Percentiles rank a stretch among this genome's conserved stretches.
phyloP scores from a whole-genome alignment of 1,140 invertebrate genomes.

The Samia ricini region DNA sequence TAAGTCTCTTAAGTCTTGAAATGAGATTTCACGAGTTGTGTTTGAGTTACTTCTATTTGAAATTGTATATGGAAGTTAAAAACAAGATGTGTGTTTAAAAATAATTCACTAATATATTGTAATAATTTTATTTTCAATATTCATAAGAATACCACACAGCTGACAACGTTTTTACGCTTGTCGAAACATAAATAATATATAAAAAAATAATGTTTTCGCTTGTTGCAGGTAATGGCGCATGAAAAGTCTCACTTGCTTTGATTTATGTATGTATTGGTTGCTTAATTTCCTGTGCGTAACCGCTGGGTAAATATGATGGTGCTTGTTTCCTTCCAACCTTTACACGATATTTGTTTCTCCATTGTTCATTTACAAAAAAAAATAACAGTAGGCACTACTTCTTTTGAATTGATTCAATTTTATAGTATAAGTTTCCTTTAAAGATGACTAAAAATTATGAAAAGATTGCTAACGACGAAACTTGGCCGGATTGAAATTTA shows the following conservation, averaged over 20 bases:
- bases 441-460: too few species aligned
- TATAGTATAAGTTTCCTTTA: too few species aligned
- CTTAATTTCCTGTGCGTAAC: conserved; percentile 37
- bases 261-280: conserved; percentile 44
- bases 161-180: neutral
- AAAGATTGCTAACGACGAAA: too few species aligned
- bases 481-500: too few species aligned
- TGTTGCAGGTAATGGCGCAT: conserved; percentile 58
- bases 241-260: conserved; percentile 34
- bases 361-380: neutral
- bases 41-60: too few species aligned
- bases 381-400: neutral
- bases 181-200: neutral
- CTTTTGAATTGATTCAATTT: neutral
- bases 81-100: too few species aligned
- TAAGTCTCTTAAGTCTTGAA: neutral
- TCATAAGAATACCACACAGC: too few species aligned
- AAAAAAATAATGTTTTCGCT: conserved; percentile 34
- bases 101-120: too few species aligned
- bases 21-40: neutral
- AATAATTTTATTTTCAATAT: too few species aligned
- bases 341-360: neutral
- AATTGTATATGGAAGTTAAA: too few species aligned
- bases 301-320: conserved; percentile 14
- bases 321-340: conserved; percentile 14